A percentile compares a stretch with the other conserved stretches of the same genome.
Conservation (phyloP, 2,113 vertebrate species). For the Vidua chalybeata region DNA sequence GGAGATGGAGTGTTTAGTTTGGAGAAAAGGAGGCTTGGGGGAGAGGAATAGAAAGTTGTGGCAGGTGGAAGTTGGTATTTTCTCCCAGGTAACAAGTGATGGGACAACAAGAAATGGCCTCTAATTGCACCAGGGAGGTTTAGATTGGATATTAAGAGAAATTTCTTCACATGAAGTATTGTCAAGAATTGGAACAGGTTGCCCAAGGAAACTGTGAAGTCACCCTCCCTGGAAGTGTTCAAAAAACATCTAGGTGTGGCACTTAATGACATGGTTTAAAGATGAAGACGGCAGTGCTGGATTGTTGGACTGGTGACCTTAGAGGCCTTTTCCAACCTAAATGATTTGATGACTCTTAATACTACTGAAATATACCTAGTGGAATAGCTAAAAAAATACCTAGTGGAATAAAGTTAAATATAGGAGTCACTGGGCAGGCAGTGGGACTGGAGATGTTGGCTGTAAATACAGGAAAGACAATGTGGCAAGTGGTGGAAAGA, state of each 20-base stretch:
- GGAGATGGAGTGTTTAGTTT: neutral
- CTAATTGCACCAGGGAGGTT: neutral
- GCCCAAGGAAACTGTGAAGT: neutral
- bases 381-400: neutral
- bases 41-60: neutral
- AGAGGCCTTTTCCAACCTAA: neutral
- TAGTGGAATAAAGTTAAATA: neutral
- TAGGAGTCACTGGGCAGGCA: neutral
- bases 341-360: neutral
- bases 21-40: neutral
- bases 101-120: neutral
- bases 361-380: neutral
- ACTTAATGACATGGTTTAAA: neutral
- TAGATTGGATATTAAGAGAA: neutral
- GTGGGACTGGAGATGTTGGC: neutral
- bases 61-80: neutral
- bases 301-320: neutral
- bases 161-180: neutral
- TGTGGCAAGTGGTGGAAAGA: neutral
- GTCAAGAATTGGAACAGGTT: neutral
- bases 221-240: neutral
- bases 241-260: neutral
- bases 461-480: neutral
- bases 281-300: neutral
- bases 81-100: neutral